phyloP scores from a whole-genome alignment of 2,113 vertebrate genomes.

The Scopus umbretta region DNA sequence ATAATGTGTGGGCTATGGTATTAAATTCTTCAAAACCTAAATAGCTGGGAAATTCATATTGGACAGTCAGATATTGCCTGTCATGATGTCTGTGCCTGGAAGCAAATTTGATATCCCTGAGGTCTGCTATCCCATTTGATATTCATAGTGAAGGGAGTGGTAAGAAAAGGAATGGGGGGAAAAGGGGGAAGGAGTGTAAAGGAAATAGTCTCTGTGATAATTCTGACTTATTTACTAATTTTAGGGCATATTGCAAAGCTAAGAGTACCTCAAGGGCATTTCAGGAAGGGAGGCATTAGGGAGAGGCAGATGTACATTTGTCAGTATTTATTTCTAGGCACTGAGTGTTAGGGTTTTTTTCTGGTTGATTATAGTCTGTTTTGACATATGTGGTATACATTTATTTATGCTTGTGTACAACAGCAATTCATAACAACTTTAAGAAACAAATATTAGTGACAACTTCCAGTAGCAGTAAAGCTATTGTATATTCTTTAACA shows the following conservation, averaged over 20 bases:
- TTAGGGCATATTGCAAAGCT: not conserved
- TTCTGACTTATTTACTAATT: not conserved
- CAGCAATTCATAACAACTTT: not conserved
- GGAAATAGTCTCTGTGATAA: not conserved
- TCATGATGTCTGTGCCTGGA: not conserved
- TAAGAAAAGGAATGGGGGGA: not conserved
- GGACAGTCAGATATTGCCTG: not conserved
- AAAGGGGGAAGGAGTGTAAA: not conserved
- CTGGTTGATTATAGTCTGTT: not conserved
- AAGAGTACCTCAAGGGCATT: not conserved
- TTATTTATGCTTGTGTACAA: not conserved
- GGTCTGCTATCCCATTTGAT: not conserved
- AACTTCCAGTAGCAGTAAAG: not conserved
- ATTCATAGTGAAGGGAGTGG: not conserved
- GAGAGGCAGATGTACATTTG: not conserved
- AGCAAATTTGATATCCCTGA: not conserved
- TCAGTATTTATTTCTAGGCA: slow-evolving; percentile 10
- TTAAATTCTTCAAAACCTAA: not conserved
- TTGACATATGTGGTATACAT: not conserved
- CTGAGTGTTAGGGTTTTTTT: not conserved
- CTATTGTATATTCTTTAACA: not conserved
- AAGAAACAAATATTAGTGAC: not conserved
- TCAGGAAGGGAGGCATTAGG: not conserved
- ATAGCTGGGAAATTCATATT: not conserved
- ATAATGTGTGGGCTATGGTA: not conserved